Conservation (phyloP, 2,888 invertebrate genomes). For the Pristionchus fissidentatus region DNA sequence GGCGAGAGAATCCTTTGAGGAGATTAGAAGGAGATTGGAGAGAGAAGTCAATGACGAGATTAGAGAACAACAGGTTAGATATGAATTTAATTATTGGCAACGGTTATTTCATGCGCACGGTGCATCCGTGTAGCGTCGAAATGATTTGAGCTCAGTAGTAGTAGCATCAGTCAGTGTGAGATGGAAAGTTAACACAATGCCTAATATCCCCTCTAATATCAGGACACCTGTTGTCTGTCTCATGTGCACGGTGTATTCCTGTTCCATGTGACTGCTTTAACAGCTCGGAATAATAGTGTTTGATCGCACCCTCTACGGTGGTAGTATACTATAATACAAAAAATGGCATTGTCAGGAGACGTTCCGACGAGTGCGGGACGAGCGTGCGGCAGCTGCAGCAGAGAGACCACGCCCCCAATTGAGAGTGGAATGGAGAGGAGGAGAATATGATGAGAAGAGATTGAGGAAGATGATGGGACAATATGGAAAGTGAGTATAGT, state of each 20-base stretch:
- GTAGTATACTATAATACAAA: background rate
- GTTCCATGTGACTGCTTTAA: no score
- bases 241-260: no score
- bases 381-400: background rate
- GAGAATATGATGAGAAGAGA: slow-evolving; percentile 39
- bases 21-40: slow-evolving; percentile 29
- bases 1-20: slow-evolving; percentile 26
- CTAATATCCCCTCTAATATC: no score
- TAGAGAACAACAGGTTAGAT: slow-evolving; percentile 17
- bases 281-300: no score
- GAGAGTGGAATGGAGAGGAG: slow-evolving; percentile 43
- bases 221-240: no score
- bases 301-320: no score
- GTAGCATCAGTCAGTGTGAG: no score
- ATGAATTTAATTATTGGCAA: no score
- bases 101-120: no score
- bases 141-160: no score
- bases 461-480: background rate
- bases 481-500: slow-evolving; percentile 41
- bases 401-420: background rate
- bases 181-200: no score
- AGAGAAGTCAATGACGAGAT: slow-evolving; percentile 41
- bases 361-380: background rate
- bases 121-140: no score
- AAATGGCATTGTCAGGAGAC: background rate